Evolutionary conservation across 2,888 invertebrate genomes (phyloP), one percentile per base, ranked within the genome.

Genomic region (Sclerodermus sp.): DNA sequence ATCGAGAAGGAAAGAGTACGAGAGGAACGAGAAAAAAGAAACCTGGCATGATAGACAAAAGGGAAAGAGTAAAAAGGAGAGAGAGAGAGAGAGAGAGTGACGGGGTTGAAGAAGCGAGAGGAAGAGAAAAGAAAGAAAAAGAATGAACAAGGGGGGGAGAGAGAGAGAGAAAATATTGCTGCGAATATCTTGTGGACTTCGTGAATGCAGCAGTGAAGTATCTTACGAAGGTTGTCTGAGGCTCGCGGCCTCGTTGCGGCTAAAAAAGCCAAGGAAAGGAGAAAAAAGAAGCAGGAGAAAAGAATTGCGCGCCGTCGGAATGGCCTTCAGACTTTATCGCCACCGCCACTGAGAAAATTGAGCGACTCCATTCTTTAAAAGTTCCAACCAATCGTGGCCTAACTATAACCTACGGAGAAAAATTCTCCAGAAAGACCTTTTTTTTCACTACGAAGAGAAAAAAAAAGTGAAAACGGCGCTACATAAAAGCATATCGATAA

Each of bases 151-250:
- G 49, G 60, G n/a, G n/a, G n/a, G n/a, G 48, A 47, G 52, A 47
- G 47, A 48, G 49, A 49, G 57, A 40, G 50, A 62, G 55, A 41
- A 44, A 53, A 47, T 52, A 45, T 51, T 47, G 60, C 53, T 44
- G 55, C 46, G 51, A 59, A 57, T 66, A 63, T 65, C 62, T 67
- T 49, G 48, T 50, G 44, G 63, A 55, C 58, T 60, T 53, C 52
- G 8, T 8, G 23, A 23, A 34, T 34, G 52, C 49, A 47, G 55
- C 55, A 32, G 30, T 23, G 32, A 32, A 43, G 32, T 17, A 31
- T 12, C 10, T 58, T 59, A 60, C 63, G 73, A 74, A 75, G 74
- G 74, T 73, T 74, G 73, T 74, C 72, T 72, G 67, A 64, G 72
- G 64, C 67, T 65, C 67, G 70, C 68, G 74, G 66, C 71, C 73